Conservation (phyloP, 2,113 vertebrate genomes). For the Aptenodytes patagonicus region DNA sequence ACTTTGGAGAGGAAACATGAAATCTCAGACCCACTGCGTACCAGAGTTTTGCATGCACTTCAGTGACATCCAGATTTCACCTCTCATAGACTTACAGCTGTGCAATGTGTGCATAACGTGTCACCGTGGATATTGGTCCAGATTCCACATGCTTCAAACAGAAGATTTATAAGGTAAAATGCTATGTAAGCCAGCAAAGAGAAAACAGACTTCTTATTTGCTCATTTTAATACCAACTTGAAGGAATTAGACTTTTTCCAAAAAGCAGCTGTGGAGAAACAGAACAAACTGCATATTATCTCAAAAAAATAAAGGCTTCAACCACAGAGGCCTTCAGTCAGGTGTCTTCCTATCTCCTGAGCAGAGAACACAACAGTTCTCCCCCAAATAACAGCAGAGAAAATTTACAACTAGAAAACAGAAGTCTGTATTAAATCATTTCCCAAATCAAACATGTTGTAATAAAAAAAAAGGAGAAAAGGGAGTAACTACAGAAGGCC, state of each 20-base stretch:
- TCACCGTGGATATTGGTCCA: background rate
- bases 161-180: slow-evolving; percentile 26
- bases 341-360: background rate
- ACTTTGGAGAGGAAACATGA: background rate
- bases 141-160: background rate
- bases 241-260: background rate
- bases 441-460: background rate
- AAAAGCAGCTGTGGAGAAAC: background rate
- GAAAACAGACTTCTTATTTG: background rate
- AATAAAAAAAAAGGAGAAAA: background rate
- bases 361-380: background rate
- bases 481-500: background rate
- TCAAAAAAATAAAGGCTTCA: background rate
- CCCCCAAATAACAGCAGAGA: background rate
- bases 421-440: background rate
- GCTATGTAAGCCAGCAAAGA: background rate
- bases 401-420: background rate
- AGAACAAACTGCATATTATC: background rate
- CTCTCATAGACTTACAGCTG: background rate
- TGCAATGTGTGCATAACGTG: background rate
- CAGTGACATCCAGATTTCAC: background rate
- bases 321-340: background rate
- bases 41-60: background rate
- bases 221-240: background rate
- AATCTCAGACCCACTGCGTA: background rate